Percentiles rank a stretch among this genome's conserved stretches.
Evolutionary conservation across 1,140 invertebrate species (phyloP).

Genomic region (Solenopsis invicta): DNA sequence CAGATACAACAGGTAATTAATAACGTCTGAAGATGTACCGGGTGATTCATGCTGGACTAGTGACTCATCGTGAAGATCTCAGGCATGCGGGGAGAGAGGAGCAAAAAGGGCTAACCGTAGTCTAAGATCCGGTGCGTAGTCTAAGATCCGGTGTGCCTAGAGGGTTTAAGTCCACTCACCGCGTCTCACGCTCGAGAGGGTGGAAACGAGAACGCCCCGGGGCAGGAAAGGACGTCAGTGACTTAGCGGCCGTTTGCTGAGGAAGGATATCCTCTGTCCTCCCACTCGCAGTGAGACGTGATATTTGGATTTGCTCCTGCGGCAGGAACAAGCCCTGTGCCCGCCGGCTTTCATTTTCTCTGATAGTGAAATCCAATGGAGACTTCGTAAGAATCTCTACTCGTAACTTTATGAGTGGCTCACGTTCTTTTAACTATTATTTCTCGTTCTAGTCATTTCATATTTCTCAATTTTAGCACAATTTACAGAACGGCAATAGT

Average conservation of each 20-base stretch:
- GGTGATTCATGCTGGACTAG: conserved; percentile 69
- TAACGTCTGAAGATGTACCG: conserved; percentile 55
- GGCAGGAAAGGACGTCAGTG: conserved; percentile 67
- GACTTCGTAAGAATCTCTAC: background rate
- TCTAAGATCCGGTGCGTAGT: conserved; percentile 65
- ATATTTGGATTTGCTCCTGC: conserved; percentile 68
- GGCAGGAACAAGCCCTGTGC: conserved; percentile 68
- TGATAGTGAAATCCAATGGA: conserved; percentile 34
- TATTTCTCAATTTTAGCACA: background rate
- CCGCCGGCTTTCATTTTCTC: conserved; percentile 68
- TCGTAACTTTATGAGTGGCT: background rate
- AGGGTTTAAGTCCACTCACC: conserved; percentile 68
- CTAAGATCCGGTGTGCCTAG: conserved; percentile 66
- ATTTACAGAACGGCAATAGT: background rate
- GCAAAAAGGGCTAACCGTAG: conserved; percentile 73
- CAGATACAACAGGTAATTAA: conserved; percentile 49
- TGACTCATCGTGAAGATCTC: conserved; percentile 72
- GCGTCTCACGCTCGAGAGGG: conserved; percentile 72
- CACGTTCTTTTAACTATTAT: conserved; percentile 2
- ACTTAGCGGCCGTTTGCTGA: conserved; percentile 57
- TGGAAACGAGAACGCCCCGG: conserved; percentile 71
- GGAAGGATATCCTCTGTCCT: conserved; percentile 64
- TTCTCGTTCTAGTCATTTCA: background rate
- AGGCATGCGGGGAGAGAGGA: conserved; percentile 27
- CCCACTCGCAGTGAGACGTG: conserved; percentile 21